Evolutionary conservation across 2,797 vertebrate species (phyloP).

Genomic region (Takifugu rubripes): DNA sequence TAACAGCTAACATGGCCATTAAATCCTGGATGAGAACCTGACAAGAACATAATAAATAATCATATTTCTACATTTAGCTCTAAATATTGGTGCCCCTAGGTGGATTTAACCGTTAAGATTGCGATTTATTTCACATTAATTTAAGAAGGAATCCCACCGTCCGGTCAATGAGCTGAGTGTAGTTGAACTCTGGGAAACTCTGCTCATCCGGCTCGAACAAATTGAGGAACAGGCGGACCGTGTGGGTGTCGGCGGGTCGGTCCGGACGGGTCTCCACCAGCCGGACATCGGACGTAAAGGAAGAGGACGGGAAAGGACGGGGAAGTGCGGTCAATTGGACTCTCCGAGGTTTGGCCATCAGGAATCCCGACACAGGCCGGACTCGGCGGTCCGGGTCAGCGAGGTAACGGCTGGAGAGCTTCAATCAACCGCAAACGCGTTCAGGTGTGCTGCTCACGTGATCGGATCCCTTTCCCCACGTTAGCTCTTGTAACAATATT

Average conservation of each 20-base stretch:
- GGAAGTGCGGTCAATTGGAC: slow-evolving; percentile 79
- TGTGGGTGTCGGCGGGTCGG: slow-evolving; percentile 9
- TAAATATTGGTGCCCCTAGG: too few relatives aligned
- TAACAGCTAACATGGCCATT: too few relatives aligned
- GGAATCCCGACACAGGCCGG: background rate
- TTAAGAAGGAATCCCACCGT: slow-evolving; percentile 48
- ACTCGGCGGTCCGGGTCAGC: background rate
- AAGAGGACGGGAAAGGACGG: slow-evolving; percentile 15
- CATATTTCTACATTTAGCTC: too few relatives aligned
- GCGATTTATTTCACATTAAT: too few relatives aligned
- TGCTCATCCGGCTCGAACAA: slow-evolving; percentile 85
- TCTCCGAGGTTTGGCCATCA: slow-evolving; percentile 84
- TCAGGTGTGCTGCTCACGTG: background rate
- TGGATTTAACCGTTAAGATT: too few relatives aligned
- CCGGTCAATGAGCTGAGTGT: slow-evolving; percentile 79
- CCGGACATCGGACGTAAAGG: background rate
- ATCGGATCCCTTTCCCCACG: background rate
- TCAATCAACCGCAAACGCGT: background rate
- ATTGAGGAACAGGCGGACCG: slow-evolving; percentile 75
- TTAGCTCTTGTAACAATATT: too few relatives aligned
- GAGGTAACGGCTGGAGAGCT: background rate
- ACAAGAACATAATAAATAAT: too few relatives aligned
- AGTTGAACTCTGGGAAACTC: slow-evolving; percentile 88
- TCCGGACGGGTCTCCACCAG: background rate
- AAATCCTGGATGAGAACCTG: too few relatives aligned